phyloP scores from a whole-genome alignment of 2,797 vertebrate species.

The Scolopax rusticola region DNA sequence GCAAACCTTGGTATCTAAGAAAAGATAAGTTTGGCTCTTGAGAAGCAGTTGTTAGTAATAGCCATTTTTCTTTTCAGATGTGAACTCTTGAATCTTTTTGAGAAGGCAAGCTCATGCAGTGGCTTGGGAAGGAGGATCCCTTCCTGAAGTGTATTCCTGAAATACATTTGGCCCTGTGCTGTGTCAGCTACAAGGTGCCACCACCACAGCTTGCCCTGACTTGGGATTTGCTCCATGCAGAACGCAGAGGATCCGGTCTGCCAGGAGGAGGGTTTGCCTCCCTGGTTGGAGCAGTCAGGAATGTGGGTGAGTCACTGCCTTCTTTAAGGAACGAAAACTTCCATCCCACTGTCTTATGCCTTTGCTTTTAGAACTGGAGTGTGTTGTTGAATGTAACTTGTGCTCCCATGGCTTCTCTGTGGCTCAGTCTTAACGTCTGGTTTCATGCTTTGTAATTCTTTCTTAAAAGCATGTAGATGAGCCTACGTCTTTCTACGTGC shows the following conservation, averaged over 20 bases:
- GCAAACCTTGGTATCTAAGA: neutral
- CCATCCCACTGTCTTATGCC: neutral
- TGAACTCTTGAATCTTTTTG: neutral
- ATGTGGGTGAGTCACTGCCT: slow-evolving; percentile 40
- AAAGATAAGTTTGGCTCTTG: neutral
- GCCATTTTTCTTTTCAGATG: neutral
- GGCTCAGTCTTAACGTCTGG: neutral
- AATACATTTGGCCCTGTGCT: neutral
- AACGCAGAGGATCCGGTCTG: neutral
- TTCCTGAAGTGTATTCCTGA: neutral
- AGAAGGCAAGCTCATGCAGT: neutral
- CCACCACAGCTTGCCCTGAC: neutral
- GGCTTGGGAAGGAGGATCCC: neutral
- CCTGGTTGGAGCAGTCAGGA: neutral
- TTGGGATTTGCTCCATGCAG: neutral
- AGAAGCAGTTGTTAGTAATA: neutral
- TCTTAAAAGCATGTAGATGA: neutral
- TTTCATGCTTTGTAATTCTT: neutral
- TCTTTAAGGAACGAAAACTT: neutral
- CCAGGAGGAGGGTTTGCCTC: neutral
- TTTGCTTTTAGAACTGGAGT: neutral
- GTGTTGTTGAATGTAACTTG: neutral
- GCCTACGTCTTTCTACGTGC: fast-evolving
- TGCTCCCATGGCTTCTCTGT: neutral
- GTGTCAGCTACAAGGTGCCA: neutral